These are phyloP conservation scores for Chrysocyon brachyurus DNA, from an alignment of 2,797 vertebrate genomes.

Conservation along the genomic window DNA sequence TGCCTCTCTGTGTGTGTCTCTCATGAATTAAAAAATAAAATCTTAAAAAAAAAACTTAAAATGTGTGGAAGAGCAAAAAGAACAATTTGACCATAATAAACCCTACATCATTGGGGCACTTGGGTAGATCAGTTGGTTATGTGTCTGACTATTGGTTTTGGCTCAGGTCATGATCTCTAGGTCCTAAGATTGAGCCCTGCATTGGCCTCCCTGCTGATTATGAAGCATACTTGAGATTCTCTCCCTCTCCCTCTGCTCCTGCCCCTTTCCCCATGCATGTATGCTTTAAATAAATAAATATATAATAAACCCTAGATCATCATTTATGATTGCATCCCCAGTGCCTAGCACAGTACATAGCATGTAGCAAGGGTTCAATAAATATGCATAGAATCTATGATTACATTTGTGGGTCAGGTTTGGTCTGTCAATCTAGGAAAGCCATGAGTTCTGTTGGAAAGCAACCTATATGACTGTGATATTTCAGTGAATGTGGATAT, in stretches of 20 bases:
- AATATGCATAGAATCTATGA: background rate
- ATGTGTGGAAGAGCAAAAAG: background rate
- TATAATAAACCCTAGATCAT: background rate
- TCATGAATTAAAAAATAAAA: too few species aligned
- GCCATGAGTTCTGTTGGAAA: background rate
- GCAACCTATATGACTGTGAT: background rate
- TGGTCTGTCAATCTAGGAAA: background rate
- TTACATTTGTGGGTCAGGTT: background rate
- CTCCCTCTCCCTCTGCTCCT: background rate
- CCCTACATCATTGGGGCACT: background rate
- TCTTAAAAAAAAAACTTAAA: background rate
- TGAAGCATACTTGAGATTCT: background rate
- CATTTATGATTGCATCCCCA: background rate
- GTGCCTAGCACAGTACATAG: background rate
- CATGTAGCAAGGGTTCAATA: background rate
- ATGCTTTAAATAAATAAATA: background rate
- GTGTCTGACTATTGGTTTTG: background rate
- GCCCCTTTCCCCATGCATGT: background rate
- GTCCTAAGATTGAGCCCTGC: background rate
- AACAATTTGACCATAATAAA: conserved; percentile 1
- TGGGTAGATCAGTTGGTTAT: background rate
- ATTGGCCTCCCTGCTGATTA: background rate
- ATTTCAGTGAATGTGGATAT: background rate
- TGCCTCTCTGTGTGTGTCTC: too few species aligned
- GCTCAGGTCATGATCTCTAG: background rate